These are phyloP conservation scores for Mythimna pallens DNA, from an alignment of 2,888 invertebrate species.

Conservation along the genomic window DNA sequence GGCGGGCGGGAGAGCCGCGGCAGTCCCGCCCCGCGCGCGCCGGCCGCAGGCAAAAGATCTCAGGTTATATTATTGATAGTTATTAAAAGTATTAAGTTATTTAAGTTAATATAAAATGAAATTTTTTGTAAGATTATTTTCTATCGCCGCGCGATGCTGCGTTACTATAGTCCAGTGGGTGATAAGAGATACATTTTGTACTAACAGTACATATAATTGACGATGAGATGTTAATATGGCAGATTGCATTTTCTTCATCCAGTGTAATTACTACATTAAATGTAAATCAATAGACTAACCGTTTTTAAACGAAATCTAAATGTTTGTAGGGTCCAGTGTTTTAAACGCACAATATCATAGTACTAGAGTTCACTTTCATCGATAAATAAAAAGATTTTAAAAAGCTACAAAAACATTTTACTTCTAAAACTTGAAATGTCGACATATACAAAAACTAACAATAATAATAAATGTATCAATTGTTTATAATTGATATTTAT, in stretches of 20 bases:
- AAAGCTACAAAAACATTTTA: slow-evolving; percentile 85
- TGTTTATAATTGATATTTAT: slow-evolving; percentile 90
- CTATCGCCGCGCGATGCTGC: slow-evolving; percentile 80
- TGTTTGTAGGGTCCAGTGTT: slow-evolving; percentile 91
- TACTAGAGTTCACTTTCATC: slow-evolving; percentile 88
- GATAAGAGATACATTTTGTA: slow-evolving; percentile 75
- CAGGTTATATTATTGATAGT: slow-evolving; percentile 90
- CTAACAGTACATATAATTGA: slow-evolving; percentile 78
- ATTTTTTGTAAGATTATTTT: slow-evolving; percentile 89
- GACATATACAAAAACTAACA: slow-evolving; percentile 87
- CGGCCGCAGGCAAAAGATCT: slow-evolving; percentile 86
- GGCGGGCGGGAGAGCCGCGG: slow-evolving; percentile 54
- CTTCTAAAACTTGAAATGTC: slow-evolving; percentile 86
- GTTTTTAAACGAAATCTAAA: slow-evolving; percentile 89
- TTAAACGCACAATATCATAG: slow-evolving; percentile 90
- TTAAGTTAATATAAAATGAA: slow-evolving; percentile 90
- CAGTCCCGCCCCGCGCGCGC: slow-evolving; percentile 61
- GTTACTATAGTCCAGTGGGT: slow-evolving; percentile 80
- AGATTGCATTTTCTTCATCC: slow-evolving; percentile 88
- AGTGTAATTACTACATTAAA: slow-evolving; percentile 87
- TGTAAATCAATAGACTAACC: slow-evolving; percentile 88
- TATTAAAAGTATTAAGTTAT: slow-evolving; percentile 91
- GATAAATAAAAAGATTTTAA: slow-evolving; percentile 79
- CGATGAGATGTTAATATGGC: slow-evolving; percentile 76
- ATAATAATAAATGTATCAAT: slow-evolving; percentile 88